phyloP scores from a whole-genome alignment of 1,140 invertebrate species.

The Leguminivora glycinivorella region DNA sequence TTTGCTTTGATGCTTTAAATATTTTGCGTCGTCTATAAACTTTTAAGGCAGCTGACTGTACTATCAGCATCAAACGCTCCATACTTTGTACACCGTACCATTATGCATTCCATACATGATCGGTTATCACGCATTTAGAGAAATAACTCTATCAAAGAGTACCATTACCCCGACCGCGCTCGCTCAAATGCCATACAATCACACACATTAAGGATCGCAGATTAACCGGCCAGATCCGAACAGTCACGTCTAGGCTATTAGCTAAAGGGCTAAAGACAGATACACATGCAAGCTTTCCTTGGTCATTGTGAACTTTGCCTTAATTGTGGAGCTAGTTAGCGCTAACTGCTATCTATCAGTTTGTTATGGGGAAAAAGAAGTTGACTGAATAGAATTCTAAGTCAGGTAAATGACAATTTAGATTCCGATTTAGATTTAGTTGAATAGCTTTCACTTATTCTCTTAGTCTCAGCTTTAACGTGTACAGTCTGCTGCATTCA shows the following conservation, averaged over 20 bases:
- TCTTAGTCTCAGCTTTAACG: too few relatives aligned
- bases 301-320: constrained; percentile 22
- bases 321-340: constrained; percentile 15
- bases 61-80: too few relatives aligned
- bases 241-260: constrained; percentile 73
- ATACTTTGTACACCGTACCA: neutral
- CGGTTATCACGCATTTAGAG: constrained; percentile 15
- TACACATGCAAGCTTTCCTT: constrained; percentile 49
- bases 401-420: neutral
- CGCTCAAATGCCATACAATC: constrained; percentile 52
- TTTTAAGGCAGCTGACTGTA: too few relatives aligned
- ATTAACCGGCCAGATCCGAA: constrained; percentile 62
- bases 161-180: constrained; percentile 30
- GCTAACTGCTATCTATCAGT: neutral
- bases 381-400: neutral
- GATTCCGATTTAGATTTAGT: too few relatives aligned
- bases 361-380: neutral
- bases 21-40: too few relatives aligned
- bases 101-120: neutral
- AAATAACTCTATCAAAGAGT: constrained; percentile 26
- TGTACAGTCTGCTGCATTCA: too few relatives aligned
- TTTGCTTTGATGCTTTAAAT: too few relatives aligned
- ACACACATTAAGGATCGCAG: constrained; percentile 60
- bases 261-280: constrained; percentile 54
- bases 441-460: too few relatives aligned